Percentiles rank a stretch among this genome's conserved stretches.
Conservation (phyloP, 2,113 vertebrate genomes). For the Ellobius talpinus region DNA sequence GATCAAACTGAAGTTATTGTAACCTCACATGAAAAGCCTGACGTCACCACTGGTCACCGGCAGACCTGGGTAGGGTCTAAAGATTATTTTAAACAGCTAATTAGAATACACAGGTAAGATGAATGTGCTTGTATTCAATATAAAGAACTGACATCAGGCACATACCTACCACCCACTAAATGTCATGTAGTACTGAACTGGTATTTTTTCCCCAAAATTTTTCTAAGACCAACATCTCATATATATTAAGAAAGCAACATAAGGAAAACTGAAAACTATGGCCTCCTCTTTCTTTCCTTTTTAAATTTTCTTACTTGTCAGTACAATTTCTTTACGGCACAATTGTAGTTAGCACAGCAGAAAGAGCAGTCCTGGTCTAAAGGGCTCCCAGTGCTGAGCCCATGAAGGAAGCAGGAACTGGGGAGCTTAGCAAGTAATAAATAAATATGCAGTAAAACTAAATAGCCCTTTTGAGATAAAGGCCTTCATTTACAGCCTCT, state of each 20-base stretch:
- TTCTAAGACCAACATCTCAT: neutral
- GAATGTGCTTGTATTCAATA: neutral
- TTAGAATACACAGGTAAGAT: neutral
- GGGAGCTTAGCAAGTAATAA: neutral
- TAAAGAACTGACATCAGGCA: neutral
- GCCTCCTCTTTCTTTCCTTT: neutral
- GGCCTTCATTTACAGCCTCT: neutral
- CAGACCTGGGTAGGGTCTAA: neutral
- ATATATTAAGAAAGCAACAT: neutral
- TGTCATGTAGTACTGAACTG: fast-evolving
- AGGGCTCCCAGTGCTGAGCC: too few relatives aligned
- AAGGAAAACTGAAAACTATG: neutral
- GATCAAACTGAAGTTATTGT: neutral
- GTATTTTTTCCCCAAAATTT: neutral
- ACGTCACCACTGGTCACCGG: neutral
- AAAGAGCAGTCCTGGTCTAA: neutral
- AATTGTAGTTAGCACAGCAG: fast-evolving
- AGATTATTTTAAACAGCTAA: neutral
- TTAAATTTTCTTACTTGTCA: neutral
- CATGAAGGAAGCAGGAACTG: neutral
- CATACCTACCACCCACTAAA: neutral
- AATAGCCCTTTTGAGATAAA: neutral
- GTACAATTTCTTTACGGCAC: neutral
- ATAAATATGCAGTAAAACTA: neutral
- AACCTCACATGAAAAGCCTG: neutral